Base-by-base conservation (phyloP, 2,797 vertebrate genomes). In the Cuniculus paca region DNA sequence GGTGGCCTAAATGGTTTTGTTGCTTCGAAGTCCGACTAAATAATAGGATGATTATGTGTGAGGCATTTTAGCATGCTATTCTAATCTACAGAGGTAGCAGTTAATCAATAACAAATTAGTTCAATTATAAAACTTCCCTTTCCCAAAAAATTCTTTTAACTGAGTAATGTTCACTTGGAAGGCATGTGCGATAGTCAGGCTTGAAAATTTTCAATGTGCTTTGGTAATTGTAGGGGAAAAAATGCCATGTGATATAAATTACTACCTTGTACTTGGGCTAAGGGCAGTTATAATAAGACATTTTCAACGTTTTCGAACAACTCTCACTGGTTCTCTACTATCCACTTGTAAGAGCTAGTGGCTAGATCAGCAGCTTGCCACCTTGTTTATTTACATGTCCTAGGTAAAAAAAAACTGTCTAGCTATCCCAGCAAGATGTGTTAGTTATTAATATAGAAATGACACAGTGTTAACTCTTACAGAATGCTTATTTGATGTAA, bases 51-150 rank as follows among this genome's bases (percentile, higher is more conserved):
- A 83, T 42, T 89, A 50, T 50, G 34, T 72, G 34, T 34, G 26
- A 81, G 28, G 16, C 48, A 22, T 81, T 72, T 88, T 75, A 91
- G 70, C 52, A 60, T 97, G 87, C 91, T 72, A 11, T 92, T 60
- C 52, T 95, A 82, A 91, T 91, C 86, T 94, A 56, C 79, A 65
- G 78, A 96, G 87, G 82, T 82, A 45, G 58, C 65, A 86, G 83
- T 65, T n/a, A 96, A 95, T 75, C 96, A 96, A 81, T 72, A 85
- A 84, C 89, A 89, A 97, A 91, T 96, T 91, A 95, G 91, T 95
- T 86, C 65, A 95, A 92, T 96, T 95, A 93, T 81, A 96, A 96
- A 96, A 24, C 61, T 95, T 52, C 79, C 94, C 88, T 74, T 97
- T 86, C 90, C 52, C 56, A 45, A 68, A 58, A 3, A 58, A 31